Base-by-base conservation (phyloP, 2,113 vertebrate species). In the Ancistrus triradiatus region DNA sequence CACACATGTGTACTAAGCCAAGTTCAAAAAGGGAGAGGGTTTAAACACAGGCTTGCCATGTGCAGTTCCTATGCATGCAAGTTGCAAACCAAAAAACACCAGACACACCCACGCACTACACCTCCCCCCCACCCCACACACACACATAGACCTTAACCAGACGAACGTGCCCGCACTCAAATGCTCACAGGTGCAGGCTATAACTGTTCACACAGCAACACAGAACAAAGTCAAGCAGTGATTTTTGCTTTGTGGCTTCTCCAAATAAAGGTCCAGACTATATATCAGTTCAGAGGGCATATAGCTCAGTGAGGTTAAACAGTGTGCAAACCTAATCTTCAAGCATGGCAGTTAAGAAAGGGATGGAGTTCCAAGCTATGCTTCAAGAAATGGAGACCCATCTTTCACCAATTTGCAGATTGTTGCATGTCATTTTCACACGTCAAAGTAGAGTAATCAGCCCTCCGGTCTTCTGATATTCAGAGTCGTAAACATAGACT, bases 211-310 rank as follows among this genome's bases (percentile, higher is more conserved):
- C 38, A 21, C n/a, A 15, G 19, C 10, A 6, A 7, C 19, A 18
- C 18, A 59, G 35, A 25, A 46, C 37, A 19, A 58, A 57, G 33
- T 48, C 11, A 58, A 48, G 57, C 14, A 6, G 31, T 47, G 55
- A 25, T 47, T 55, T 71, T 31, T 33, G 50, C 5, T 57, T 63
- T 52, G 60, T 52, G 35, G 35, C 2, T 11, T 14, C 37, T 52
- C 47, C 46, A 44, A 52, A 59, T 40, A 48, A 71, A 65, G 49
- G 48, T 60, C 55, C 55, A 66, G 48, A 33, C 49, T 53, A 28
- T 40, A 19, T 37, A 52, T 18, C 17, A 59, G 27, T 55, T 53
- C 25, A 59, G 43, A 52, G n/a, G 48, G 40, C 47, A 59, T 31
- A 19, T 43, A 15, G 18, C 37, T 46, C 14, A 4, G 28, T 31